phyloP scores from a whole-genome alignment of 2,888 invertebrate genomes.

The Ellobium chinense region DNA sequence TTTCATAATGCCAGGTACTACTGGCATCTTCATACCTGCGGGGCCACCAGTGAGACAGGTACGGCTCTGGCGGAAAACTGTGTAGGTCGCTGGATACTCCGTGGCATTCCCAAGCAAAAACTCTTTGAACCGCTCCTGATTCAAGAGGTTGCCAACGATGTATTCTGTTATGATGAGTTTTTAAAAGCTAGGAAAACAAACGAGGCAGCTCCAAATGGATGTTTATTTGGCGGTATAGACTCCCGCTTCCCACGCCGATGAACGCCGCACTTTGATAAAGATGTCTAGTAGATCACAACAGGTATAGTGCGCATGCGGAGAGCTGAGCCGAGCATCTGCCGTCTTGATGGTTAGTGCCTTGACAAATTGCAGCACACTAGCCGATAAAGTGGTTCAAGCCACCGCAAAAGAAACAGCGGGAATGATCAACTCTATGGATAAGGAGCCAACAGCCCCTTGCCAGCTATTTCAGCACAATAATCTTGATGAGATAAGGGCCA shows the following conservation, averaged over 20 bases:
- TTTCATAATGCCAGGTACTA: too few species aligned
- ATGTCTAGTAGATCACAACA: conserved; percentile 5
- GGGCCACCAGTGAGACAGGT: too few species aligned
- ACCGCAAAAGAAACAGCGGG: neutral
- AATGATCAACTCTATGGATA: neutral
- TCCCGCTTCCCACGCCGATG: neutral
- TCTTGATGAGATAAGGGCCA: too few species aligned
- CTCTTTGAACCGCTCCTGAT: too few species aligned
- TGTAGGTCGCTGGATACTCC: too few species aligned
- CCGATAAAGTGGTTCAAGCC: neutral
- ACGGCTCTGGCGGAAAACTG: too few species aligned
- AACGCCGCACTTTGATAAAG: conserved; percentile 1
- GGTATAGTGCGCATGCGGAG: neutral
- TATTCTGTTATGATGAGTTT: too few species aligned
- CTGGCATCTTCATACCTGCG: too few species aligned
- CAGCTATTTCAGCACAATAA: neutral
- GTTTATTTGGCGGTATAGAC: neutral
- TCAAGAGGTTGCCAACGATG: too few species aligned
- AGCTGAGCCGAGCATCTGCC: neutral
- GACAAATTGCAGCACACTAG: neutral
- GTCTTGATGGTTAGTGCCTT: neutral
- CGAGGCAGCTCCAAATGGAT: neutral
- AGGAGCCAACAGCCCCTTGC: neutral
- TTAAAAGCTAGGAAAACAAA: too few species aligned
- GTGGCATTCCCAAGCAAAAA: too few species aligned